A percentile compares a stretch with the other conserved stretches of the same genome.
Evolutionary conservation across 1,140 invertebrate genomes (phyloP).

Genomic region (Drosophila pectinifera): DNA sequence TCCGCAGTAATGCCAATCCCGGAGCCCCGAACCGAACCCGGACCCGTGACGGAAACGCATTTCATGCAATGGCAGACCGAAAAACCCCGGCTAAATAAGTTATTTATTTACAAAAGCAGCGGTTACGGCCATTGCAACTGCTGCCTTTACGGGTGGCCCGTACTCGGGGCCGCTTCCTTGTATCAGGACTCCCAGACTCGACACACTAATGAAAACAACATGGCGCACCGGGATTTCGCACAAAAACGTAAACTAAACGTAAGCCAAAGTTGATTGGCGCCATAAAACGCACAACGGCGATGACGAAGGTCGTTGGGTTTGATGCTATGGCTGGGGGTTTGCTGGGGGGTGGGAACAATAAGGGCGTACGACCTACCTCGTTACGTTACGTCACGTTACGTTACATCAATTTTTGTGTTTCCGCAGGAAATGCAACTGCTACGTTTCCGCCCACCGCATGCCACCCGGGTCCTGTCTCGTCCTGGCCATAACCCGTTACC

Average conservation of each 20-base stretch:
- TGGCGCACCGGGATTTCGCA: slow-evolving; percentile 64
- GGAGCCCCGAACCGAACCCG: not conserved
- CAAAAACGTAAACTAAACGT: slow-evolving; percentile 78
- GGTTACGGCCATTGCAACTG: slow-evolving; percentile 47
- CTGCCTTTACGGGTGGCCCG: slow-evolving; percentile 42
- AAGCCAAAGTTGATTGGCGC: slow-evolving; percentile 82
- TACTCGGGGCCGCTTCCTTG: slow-evolving; percentile 26
- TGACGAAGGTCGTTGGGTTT: slow-evolving; percentile 34
- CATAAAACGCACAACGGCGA: slow-evolving; percentile 54
- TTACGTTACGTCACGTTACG: slow-evolving; percentile 81
- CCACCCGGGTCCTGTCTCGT: not conserved
- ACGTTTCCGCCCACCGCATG: slow-evolving; percentile 43
- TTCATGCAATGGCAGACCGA: slow-evolving; percentile 45
- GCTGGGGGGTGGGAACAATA: slow-evolving; percentile 9
- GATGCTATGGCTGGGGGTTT: slow-evolving; percentile 1
- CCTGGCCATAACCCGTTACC: slow-evolving; percentile 36
- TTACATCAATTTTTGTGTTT: slow-evolving; percentile 83
- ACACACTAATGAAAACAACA: slow-evolving; percentile 78
- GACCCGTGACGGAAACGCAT: slow-evolving; percentile 44
- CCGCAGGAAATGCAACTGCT: slow-evolving; percentile 81
- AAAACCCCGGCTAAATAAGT: slow-evolving; percentile 64
- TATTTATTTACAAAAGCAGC: slow-evolving; percentile 75
- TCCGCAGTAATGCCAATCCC: not conserved
- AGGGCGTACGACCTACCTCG: slow-evolving; percentile 62
- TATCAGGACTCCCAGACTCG: slow-evolving; percentile 19